Base-by-base conservation (phyloP, 1,140 invertebrate species). In the Elymnias hypermnestra region DNA sequence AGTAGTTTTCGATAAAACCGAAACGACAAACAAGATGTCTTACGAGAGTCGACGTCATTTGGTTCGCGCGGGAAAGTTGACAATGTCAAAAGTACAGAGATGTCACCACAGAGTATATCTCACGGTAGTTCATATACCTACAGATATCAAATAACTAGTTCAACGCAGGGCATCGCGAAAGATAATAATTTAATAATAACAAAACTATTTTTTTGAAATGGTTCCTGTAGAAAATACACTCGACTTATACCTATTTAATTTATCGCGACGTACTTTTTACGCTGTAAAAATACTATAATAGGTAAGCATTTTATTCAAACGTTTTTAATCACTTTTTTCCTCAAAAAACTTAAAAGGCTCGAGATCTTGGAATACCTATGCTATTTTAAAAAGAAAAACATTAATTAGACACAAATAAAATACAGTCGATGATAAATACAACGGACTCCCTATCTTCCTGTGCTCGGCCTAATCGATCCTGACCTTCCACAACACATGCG, bases 1-100 rank as follows among this genome's bases (percentile, higher is more conserved):
- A 67, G 61, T 71, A 75, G 69, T 72, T 70, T 70, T 78, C 72
- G 73, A 78, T 76, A 74, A 63, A 63, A 61, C 61, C 46, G 49
- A 53, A 57, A 57, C 60, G 57, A 63, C 78, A 78, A 76, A 78
- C 71, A 78, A 72, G 53, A 68, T 61, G 63, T 65, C 67, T 67
- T 64, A 64, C 57, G 45, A 41, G 17, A n/a, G n/a, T 22, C 37
- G 43, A 36, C 26, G 44, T 40, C 35, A 49, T 17, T 33, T 15
- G 21, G 18, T 31, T 41, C 26, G 47, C 49, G 53, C 60, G 53
- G 46, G 55, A 63, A 63, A 54, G 36, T 60, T 62, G 60, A 57
- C 47, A 58, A 56, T 59, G 60, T 63, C 59, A 57, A 51, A 59
- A 58, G 55, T 45, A 57, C 50, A 29, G 17, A 19, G 8, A n/a